A percentile compares a stretch with the other conserved stretches of the same genome.
These are phyloP conservation scores for Phyllostomus hastatus DNA, from an alignment of 2,113 vertebrate genomes.

Conservation along the genomic window DNA sequence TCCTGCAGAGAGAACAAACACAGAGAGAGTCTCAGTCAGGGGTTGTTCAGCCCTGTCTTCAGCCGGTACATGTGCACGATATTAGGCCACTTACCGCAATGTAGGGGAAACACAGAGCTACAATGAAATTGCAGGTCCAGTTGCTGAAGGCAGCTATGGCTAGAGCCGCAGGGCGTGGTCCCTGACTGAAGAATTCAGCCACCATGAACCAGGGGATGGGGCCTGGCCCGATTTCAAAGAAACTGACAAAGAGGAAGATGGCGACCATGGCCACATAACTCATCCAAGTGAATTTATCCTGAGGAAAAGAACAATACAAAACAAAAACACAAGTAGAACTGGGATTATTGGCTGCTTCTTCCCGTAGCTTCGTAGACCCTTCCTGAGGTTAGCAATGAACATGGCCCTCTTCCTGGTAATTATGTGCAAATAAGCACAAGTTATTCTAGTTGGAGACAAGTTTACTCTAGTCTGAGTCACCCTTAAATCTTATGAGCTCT, in stretches of 20 bases:
- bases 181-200: slow-evolving; percentile 97
- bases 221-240: slow-evolving; percentile 97
- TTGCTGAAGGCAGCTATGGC: slow-evolving; percentile 93
- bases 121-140: slow-evolving; percentile 95
- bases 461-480: not conserved
- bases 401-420: not conserved
- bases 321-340: not conserved
- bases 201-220: slow-evolving; percentile 99
- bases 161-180: slow-evolving; percentile 93
- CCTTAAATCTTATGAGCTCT: not conserved
- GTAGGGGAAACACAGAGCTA: slow-evolving; percentile 95
- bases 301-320: not conserved
- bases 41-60: not conserved
- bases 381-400: not conserved
- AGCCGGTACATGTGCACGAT: rapidly evolving
- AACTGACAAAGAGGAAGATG: slow-evolving; percentile 95
- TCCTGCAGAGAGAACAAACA: slow-evolving; percentile 76
- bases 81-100: slow-evolving; percentile 83
- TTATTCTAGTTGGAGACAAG: not conserved
- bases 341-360: not conserved
- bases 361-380: not conserved
- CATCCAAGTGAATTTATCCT: slow-evolving; percentile 90
- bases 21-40: not conserved
- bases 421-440: not conserved
- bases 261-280: slow-evolving; percentile 92